Conservation (phyloP, 2,888 invertebrate genomes). For the Diarsia rubi region DNA sequence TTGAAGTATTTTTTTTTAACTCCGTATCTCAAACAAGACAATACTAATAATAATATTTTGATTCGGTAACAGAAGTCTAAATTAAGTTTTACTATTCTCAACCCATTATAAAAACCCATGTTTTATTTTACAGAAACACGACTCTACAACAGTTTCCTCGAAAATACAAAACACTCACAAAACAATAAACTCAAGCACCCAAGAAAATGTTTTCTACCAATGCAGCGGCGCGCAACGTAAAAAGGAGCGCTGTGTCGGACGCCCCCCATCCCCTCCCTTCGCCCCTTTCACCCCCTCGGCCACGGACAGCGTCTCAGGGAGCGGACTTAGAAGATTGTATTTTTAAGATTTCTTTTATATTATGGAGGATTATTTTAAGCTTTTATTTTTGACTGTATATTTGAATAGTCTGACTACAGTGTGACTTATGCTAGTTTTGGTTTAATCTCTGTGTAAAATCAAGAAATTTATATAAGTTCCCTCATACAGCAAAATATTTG, state of each 20-base stretch:
- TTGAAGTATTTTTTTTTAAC: no score
- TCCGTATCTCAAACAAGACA: no score
- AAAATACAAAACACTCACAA: constrained; percentile 1
- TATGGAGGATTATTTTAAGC: neutral
- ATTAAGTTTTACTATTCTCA: neutral
- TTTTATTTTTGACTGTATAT: neutral
- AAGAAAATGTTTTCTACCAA: constrained; percentile 78
- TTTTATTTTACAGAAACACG: neutral
- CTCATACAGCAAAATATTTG: neutral
- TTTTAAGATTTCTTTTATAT: constrained; percentile 47
- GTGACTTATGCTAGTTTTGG: neutral
- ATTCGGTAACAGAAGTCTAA: neutral
- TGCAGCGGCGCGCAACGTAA: constrained; percentile 84
- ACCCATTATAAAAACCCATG: neutral
- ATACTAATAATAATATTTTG: no score
- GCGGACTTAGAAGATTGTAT: constrained; percentile 71
- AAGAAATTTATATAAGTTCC: neutral
- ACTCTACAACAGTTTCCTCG: neutral
- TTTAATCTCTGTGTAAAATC: neutral
- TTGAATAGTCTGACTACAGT: neutral
- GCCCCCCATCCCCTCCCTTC: constrained; percentile 73
- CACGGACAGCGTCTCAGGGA: constrained; percentile 82
- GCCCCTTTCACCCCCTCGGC: constrained; percentile 65
- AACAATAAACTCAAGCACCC: constrained; percentile 1
- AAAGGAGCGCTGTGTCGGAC: constrained; percentile 90